Evolutionary conservation across 2,888 invertebrate genomes (phyloP).

Genomic region (Epiblema foenella): DNA sequence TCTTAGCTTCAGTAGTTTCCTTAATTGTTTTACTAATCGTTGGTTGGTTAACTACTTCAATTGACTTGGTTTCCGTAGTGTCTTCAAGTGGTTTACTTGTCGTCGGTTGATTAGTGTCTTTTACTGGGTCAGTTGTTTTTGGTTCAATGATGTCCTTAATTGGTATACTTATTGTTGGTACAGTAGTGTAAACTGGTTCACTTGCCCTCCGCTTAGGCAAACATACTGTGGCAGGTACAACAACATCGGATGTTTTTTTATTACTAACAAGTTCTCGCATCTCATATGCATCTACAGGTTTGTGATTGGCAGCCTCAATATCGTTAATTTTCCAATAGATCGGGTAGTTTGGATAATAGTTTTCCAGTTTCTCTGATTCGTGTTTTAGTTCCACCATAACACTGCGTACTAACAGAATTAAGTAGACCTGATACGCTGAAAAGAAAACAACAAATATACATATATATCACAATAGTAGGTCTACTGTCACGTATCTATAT

Average conservation of each 20-base stretch:
- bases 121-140: not conserved
- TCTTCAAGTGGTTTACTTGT: not conserved
- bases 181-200: not conserved
- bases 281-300: constrained; percentile 5
- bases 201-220: not conserved
- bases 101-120: not conserved
- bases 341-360: constrained; percentile 13
- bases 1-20: not conserved
- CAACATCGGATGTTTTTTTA: not conserved
- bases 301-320: constrained; percentile 13
- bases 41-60: not conserved
- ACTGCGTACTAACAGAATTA: constrained; percentile 34
- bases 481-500: too few relatives aligned
- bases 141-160: not conserved
- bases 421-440: constrained; percentile 35
- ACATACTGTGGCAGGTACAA: not conserved
- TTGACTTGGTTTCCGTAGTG: not conserved
- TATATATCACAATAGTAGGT: too few relatives aligned
- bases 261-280: not conserved
- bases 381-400: constrained; percentile 28
- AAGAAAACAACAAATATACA: constrained; percentile 1
- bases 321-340: constrained; percentile 13
- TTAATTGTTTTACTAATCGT: not conserved
- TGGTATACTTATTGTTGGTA: not conserved
- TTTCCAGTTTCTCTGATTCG: not conserved